Base-by-base conservation (phyloP, 2,888 invertebrate genomes). In the Microplitis deprimator region DNA sequence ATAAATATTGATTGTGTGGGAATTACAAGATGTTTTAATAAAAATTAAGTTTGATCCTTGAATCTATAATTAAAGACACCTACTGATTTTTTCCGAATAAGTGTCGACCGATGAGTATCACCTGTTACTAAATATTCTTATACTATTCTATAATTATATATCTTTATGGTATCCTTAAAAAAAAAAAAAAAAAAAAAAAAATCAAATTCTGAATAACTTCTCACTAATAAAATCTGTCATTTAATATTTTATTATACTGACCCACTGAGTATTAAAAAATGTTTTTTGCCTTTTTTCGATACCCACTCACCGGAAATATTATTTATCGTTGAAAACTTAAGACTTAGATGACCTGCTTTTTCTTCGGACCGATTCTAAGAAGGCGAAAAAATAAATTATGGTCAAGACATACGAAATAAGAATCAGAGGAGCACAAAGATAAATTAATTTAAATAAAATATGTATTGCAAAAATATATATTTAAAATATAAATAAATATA, bases 121-220 rank as follows among this genome's bases (percentile, higher is more conserved):
- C 68, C 68, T 68, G 68, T 68, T 68, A 40, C 17, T 40, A 40
- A 67, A 67, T 67, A 67, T 29, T 67, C 29, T 64, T 64, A n/a
- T n/a, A 16, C 16, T 67, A 20, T 1, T 29, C n/a, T 38, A n/a
- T n/a, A 67, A 20, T 67, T 67, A 67, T 13, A 67, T 8, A 50
- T 50, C 50, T 50, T 5, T 13, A 50, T 10, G 50, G 50, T 50
- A 50, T 50, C 50, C 4, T 50, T 50, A 13, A 13, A 13, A 13
- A 50, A 50, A 13, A 67, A 6, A 6, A 39, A 67, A 41, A 69
- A 20, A 16, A 41, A n/a, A 41, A 50, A 69, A n/a, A 40, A 50
- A 20, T 20, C 20, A n/a, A 68, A 39, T 1, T 16, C n/a, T 10
- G 16, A 69, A 16, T 41, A 50, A 50, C 13, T 50, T 50, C 50